Evolutionary conservation across 1,140 invertebrate genomes (phyloP).

Genomic region (Globodera rostochiensis): DNA sequence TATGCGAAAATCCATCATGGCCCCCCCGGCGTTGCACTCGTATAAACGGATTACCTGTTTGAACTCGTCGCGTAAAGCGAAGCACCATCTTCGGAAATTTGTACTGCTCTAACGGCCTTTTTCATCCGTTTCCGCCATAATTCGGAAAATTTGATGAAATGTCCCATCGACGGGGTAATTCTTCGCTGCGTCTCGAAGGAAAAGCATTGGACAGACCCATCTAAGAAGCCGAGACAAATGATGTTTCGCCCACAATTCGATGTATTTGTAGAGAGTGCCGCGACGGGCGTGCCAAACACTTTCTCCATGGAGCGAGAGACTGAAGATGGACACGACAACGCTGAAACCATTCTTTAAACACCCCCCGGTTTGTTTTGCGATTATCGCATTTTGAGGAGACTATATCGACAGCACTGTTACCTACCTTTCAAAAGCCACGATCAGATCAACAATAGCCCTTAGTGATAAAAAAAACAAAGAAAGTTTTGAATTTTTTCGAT

Average conservation of each 20-base stretch:
- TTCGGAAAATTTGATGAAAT: not conserved
- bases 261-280: constrained; percentile 8
- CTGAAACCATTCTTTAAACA: no score
- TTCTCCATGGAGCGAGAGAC: not conserved
- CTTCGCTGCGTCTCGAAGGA: constrained; percentile 12
- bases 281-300: not conserved
- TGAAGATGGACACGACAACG: no score
- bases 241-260: not conserved
- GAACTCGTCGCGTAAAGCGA: constrained; percentile 32
- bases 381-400: no score
- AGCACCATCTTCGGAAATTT: constrained; percentile 36
- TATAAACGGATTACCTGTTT: not conserved
- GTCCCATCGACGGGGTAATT: not conserved
- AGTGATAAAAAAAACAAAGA: no score
- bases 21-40: no score
- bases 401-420: no score
- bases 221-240: constrained; percentile 28
- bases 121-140: constrained; percentile 27
- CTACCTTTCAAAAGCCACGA: no score
- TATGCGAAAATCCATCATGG: not conserved
- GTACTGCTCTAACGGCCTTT: constrained; percentile 30
- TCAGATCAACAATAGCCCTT: no score
- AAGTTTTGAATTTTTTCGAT: no score
- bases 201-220: constrained; percentile 25
- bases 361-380: no score